Base-by-base conservation (phyloP, 2,888 invertebrate genomes). In the Limnephilus lunatus region DNA sequence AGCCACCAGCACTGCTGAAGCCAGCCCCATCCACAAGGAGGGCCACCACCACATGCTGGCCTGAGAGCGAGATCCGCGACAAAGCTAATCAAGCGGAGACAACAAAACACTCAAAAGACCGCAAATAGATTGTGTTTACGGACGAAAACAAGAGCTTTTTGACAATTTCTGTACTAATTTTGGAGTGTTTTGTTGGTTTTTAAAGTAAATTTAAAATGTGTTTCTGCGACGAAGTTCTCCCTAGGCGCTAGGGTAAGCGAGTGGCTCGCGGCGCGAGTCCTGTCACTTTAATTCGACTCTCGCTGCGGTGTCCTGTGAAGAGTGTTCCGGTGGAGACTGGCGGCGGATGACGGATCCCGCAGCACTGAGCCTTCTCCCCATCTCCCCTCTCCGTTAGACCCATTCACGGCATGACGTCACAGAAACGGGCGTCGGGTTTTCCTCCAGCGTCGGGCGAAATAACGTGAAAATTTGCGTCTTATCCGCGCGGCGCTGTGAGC, bases 1-100 rank as follows among this genome's bases (percentile, higher is more conserved):
- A 19, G 89, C 89, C 83, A 83, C 92, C 94, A 99, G 97, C 95
- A 92, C 88, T 44, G 82, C 44, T 91, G 89, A 82, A 32, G 93
- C 93, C 89, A 92, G 91, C 82, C 89, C 90, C 92, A 93, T 90
- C 92, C 93, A 92, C 39, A 92, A 39, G 82, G 92, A 39, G 53
- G 81, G 44, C 90, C 91, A 82, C 91, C 86, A 89, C 91, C 93
- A 92, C 93, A 93, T 92, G 80, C 30, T 85, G 88, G 87, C 35
- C 81, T 81, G 35, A 81, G 89, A 5, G 25, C 89, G 68, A 80
- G n/a, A n/a, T 25, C 31, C 48, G 85, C 48, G 32, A 30, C 9
- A 31, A 31, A 53, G 48, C 87, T 39, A 86, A 39, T 11, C 35
- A 39, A 32, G 85, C 86, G 87, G 7, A 32, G 19, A 15, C 83